Evolutionary conservation across 2,797 vertebrate genomes (phyloP).

Genomic region (Passerculus sandwichensis): DNA sequence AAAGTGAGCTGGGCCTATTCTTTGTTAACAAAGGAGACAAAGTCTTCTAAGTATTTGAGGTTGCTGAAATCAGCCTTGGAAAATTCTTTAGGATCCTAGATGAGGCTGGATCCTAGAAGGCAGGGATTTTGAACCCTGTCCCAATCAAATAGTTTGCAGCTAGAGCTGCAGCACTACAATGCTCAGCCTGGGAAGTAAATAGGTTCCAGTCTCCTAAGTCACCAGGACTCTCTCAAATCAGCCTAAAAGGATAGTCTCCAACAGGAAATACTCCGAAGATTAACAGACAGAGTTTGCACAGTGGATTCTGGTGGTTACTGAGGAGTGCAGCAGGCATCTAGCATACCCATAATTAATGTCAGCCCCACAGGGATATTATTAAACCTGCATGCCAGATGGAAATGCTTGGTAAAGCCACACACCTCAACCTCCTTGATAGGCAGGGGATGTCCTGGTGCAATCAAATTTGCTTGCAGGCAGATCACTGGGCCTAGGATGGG

Average conservation of each 20-base stretch:
- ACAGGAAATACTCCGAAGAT: not conserved
- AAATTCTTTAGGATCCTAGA: not conserved
- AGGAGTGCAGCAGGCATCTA: not conserved
- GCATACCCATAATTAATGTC: not conserved
- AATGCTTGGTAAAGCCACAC: not conserved
- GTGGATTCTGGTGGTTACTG: not conserved
- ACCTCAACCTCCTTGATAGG: not conserved
- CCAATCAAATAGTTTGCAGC: not conserved
- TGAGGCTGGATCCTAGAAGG: not conserved
- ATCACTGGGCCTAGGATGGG: not conserved
- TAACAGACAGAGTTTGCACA: not conserved
- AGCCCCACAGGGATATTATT: not conserved
- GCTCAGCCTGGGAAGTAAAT: not conserved
- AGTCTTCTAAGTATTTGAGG: not conserved
- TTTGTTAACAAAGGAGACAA: not conserved
- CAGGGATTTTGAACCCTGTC: not conserved
- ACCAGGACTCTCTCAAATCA: not conserved
- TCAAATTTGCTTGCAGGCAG: not conserved
- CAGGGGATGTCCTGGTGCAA: not conserved
- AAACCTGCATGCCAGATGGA: not conserved
- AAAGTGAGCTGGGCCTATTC: not conserved
- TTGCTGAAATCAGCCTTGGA: not conserved
- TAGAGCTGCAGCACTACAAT: not conserved
- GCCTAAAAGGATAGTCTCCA: not conserved
- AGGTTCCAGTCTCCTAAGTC: not conserved